Evolutionary conservation across 2,797 vertebrate species (phyloP).

Genomic region (Megalops cyprinoides): DNA sequence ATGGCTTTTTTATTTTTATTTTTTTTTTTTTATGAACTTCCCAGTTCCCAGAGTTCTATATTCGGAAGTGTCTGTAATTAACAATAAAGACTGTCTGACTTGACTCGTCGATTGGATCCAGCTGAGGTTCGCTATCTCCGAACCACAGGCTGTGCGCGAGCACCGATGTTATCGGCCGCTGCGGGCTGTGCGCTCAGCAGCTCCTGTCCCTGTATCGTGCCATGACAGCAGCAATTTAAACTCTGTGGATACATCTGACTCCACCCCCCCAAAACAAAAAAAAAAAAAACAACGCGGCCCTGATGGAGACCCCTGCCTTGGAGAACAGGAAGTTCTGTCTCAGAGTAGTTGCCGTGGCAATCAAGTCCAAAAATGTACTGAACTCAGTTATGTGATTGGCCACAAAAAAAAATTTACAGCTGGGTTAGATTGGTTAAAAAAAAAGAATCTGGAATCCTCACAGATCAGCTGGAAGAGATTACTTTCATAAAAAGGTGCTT

Average conservation of each 20-base stretch:
- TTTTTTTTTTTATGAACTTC: conserved; percentile 26
- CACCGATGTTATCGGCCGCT: conserved; percentile 39
- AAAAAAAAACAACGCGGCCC: conserved; percentile 30
- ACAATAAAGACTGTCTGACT: not conserved
- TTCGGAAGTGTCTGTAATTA: conserved; percentile 32
- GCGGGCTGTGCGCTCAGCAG: conserved; percentile 22
- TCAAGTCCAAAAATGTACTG: not conserved
- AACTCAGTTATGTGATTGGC: not conserved
- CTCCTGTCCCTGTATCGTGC: conserved; percentile 11
- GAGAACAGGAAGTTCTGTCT: not conserved
- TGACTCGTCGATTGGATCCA: not conserved
- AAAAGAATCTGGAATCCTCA: too few relatives aligned
- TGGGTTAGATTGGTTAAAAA: too few relatives aligned
- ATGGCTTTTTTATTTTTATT: too few relatives aligned
- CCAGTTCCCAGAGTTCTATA: conserved; percentile 25
- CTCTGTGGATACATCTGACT: not conserved
- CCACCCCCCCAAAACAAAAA: conserved; percentile 1
- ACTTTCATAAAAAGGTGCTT: too few relatives aligned
- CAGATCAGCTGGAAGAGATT: conserved; percentile 15
- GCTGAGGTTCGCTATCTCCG: conserved; percentile 33
- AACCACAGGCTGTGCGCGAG: conserved; percentile 27
- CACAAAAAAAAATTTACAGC: not conserved
- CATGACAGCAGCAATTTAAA: conserved; percentile 33
- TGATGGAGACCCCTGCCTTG: conserved; percentile 20
- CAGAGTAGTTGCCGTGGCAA: not conserved